phyloP scores from a whole-genome alignment of 2,797 vertebrate species.

The Sebastes hopkinsi region DNA sequence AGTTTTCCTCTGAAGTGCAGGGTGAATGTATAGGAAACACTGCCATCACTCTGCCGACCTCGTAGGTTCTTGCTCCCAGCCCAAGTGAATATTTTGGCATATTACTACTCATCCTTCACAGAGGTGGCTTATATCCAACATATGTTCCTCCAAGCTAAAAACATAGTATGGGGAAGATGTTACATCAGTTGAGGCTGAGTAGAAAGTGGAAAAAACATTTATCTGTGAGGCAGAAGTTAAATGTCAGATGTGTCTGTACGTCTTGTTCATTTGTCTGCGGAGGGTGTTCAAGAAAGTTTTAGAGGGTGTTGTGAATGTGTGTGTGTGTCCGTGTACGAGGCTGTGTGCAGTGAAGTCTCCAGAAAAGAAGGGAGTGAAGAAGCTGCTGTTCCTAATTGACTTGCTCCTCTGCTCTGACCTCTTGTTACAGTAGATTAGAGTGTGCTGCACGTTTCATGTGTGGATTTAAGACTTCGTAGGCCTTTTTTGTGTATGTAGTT shows the following conservation, averaged over 20 bases:
- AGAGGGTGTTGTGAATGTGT: too few relatives aligned
- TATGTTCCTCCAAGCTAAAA: constrained; percentile 25
- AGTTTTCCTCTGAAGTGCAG: neutral
- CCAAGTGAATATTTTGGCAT: constrained; percentile 13
- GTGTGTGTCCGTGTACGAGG: neutral
- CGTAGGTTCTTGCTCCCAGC: neutral
- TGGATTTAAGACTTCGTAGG: constrained; percentile 11
- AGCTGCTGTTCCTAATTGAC: constrained; percentile 48
- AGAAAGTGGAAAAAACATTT: constrained; percentile 2
- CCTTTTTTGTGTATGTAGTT: constrained; percentile 20
- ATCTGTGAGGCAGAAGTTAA: constrained; percentile 16
- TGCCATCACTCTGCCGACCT: neutral
- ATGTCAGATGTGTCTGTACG: constrained; percentile 28
- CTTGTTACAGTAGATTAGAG: constrained; percentile 52
- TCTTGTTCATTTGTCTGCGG: constrained; percentile 26
- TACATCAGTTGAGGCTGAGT: constrained; percentile 26
- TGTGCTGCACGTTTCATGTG: constrained; percentile 7
- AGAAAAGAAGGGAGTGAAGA: constrained; percentile 29
- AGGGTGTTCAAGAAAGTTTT: neutral
- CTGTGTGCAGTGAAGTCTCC: neutral
- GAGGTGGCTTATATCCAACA: constrained; percentile 19
- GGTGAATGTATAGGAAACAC: neutral
- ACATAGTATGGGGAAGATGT: constrained; percentile 14
- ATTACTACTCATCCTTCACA: constrained; percentile 2
- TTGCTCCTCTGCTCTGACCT: constrained; percentile 50